phyloP scores from a whole-genome alignment of 2,113 vertebrate genomes.

The Pithys albifrons region DNA sequence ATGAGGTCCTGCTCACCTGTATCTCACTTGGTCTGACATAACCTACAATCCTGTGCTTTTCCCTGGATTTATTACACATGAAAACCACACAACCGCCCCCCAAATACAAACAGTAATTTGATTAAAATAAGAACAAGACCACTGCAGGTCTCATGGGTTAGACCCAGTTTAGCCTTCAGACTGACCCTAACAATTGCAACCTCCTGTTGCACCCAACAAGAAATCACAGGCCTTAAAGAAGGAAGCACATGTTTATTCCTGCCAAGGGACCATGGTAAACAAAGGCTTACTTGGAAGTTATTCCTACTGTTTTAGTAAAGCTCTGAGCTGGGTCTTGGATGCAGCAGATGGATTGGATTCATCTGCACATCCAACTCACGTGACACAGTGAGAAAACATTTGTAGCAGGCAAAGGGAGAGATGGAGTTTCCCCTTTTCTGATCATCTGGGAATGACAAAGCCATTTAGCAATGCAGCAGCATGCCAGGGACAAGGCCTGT shows the following conservation, averaged over 20 bases:
- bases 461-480: background rate
- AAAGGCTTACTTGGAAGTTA: background rate
- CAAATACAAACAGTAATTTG: background rate
- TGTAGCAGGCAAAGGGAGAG: background rate
- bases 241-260: background rate
- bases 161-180: background rate
- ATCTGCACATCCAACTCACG: background rate
- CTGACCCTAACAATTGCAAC: background rate
- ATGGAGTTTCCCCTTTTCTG: background rate
- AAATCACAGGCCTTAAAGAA: background rate
- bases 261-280: background rate
- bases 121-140: background rate
- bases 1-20: background rate
- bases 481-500: background rate
- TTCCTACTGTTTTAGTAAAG: background rate
- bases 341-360: background rate
- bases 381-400: background rate
- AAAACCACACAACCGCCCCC: background rate
- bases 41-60: background rate
- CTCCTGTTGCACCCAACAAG: background rate
- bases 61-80: background rate
- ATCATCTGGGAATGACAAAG: background rate
- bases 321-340: background rate
- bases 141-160: background rate
- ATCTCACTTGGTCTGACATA: background rate